Evolutionary conservation across 1,140 invertebrate species (phyloP).

Genomic region (Euschistus heros): DNA sequence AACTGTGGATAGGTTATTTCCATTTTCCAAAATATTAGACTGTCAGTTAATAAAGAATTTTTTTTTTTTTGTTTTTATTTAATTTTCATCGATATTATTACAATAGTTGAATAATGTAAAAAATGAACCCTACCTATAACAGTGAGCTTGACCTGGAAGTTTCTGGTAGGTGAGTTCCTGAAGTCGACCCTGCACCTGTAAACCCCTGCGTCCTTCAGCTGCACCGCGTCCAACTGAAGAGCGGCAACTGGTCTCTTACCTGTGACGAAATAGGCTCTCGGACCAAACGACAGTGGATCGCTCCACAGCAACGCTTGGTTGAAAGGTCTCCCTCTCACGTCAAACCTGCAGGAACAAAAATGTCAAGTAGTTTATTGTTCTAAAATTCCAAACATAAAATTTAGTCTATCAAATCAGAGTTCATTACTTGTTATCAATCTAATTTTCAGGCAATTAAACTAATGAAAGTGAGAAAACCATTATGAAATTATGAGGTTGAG

Average conservation of each 20-base stretch:
- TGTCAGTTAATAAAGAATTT: neutral
- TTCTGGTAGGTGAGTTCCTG: slow-evolving; percentile 77
- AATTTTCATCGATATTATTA: neutral
- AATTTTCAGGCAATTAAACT: too few species aligned
- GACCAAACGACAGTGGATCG: slow-evolving; percentile 60
- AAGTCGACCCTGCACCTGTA: slow-evolving; percentile 85
- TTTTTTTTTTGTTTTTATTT: too few species aligned
- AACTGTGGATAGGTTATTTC: too few species aligned
- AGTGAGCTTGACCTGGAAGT: slow-evolving; percentile 79
- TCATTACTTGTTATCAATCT: too few species aligned
- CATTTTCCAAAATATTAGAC: neutral
- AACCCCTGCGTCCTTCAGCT: slow-evolving; percentile 67
- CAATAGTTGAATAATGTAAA: slow-evolving; percentile 31
- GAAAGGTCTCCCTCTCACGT: slow-evolving; percentile 64
- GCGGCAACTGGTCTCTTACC: slow-evolving; percentile 62
- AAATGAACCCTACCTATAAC: slow-evolving; percentile 85
- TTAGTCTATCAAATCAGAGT: too few species aligned
- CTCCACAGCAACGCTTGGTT: slow-evolving; percentile 68
- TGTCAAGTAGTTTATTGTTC: too few species aligned
- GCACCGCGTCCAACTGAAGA: slow-evolving; percentile 67
- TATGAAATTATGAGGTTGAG: too few species aligned
- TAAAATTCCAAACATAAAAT: too few species aligned
- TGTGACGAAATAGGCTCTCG: slow-evolving; percentile 67
- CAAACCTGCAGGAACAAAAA: slow-evolving; percentile 52
- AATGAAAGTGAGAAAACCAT: too few species aligned